Evolutionary conservation across 2,113 vertebrate species (phyloP), one percentile per base, ranked within the genome.

Genomic region (Macheiramphus alcinus): DNA sequence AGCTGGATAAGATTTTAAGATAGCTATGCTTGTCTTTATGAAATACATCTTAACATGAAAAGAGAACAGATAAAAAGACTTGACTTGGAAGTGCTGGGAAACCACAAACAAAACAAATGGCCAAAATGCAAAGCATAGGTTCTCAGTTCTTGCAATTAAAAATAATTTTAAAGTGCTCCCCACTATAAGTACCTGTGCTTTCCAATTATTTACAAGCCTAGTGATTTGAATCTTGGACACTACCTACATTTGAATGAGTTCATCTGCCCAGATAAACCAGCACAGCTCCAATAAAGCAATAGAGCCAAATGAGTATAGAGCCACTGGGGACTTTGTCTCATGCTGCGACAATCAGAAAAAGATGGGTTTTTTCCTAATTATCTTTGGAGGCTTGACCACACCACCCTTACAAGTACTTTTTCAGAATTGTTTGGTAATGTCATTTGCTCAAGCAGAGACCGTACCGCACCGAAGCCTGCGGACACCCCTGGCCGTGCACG

Each of bases 401-500:
- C 6, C 45, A 74, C 65, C 9, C 22, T 58, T 32, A 32, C 0
- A 1, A 48, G 6, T 8, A 22, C 7, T 80, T 52, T 45, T 18
- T 3, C 21, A n/a, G 55, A 45, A 18, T 0, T 25, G 3, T 6
- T 45, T 43, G 23, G 36, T 29, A 16, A 22, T 2, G 4, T 8
- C 21, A 71, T 32, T 32, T 48, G 27, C 23, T 62, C 11, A 29
- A 59, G 31, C 8, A 31, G 42, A 76, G 11, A 18, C 8, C 1
- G 0, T 13, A 17, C 8, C 0, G 0, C 21, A 18, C 0, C 0
- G 0, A 56, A 40, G 23, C 26, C 40, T 23, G 16, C 18, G 12
- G 18, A 36, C 11, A 31, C 3, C 32, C 15, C 9, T 0, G 7
- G 8, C 42, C 1, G 1, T 0, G 0, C 6, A 10, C 0, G 2